Base-by-base conservation (phyloP, 1,140 invertebrate genomes). In the Drosophila tsacasi region DNA sequence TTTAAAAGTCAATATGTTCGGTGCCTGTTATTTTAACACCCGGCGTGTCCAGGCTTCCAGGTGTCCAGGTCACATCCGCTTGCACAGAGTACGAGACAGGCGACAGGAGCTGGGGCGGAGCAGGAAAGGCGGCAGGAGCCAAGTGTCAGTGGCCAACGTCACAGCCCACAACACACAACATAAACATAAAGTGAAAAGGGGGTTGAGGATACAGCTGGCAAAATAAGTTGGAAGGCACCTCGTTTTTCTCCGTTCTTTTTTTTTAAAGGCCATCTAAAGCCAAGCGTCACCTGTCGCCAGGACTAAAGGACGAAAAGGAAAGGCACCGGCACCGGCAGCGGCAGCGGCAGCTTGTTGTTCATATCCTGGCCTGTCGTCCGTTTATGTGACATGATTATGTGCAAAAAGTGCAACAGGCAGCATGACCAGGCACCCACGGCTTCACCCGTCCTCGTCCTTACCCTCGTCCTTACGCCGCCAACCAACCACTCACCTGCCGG, bases 1-100 rank as follows among this genome's bases (percentile, higher is more conserved):
- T 87, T 87, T 87, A 87, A 87, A 87, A 87, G 83, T 87, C 83
- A 87, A 87, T 87, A 87, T 87, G 83, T 89, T 87, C 77, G 69
- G 64, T 89, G 83, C 84, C 83, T 84, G 84, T 87, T 87, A 87
- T 89, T 87, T 89, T 87, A 89, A 89, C 83, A 87, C 83, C 84
- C 83, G 80, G 83, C 83, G 77, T 89, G 83, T 87, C 74, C 83
- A 87, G 83, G 81, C 87, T 85, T 82, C 83, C 82, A 61, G 49
- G 23, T 57, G 62, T 76, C 81, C 32, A 42, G 49, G 68, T 87
- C 83, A 83, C 72, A 89, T 87, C 83, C 83, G 73, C 68, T 75
- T 84, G 65, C 49, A 71, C 59, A 69, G 60, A 80, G 64, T 69
- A 49, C 50, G 57, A 73, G 61, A 81, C 76, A 79, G 75, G 75